Evolutionary conservation across 2,113 vertebrate species (phyloP).

Genomic region (Toxotes chatareus): DNA sequence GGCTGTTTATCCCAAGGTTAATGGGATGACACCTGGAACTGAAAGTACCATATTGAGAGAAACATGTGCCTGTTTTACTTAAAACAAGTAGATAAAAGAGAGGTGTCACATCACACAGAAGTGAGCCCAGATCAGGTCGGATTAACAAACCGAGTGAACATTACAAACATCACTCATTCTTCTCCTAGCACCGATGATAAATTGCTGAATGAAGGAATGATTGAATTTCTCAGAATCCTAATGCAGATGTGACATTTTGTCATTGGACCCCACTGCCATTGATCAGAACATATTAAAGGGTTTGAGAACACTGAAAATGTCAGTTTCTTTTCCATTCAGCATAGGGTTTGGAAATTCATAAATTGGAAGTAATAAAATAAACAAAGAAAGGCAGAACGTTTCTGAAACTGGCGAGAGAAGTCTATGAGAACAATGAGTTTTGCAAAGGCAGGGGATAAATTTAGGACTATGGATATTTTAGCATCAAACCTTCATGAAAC

Average conservation of each 20-base stretch:
- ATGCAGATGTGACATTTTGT: background rate
- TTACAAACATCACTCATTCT: background rate
- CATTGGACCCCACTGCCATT: background rate
- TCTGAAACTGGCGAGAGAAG: background rate
- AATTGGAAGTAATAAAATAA: background rate
- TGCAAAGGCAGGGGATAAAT: background rate
- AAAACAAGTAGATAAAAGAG: constrained; percentile 71
- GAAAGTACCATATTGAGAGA: constrained; percentile 82
- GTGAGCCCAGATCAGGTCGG: constrained; percentile 43
- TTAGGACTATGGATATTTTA: background rate
- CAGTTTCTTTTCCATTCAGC: background rate
- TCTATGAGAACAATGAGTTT: background rate
- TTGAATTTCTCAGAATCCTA: constrained; percentile 11
- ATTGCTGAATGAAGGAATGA: constrained; percentile 3
- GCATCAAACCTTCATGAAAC: constrained; percentile 15
- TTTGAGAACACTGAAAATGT: background rate
- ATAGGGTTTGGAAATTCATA: background rate
- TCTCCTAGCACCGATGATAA: background rate
- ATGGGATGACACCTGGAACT: constrained; percentile 83
- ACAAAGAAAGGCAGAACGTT: background rate
- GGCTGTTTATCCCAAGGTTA: constrained; percentile 87
- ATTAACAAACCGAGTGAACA: constrained; percentile 35
- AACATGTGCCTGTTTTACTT: constrained; percentile 85
- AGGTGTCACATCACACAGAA: constrained; percentile 62
- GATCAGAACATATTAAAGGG: background rate